phyloP scores from a whole-genome alignment of 2,888 invertebrate species.

The Linnaemya tessellans region DNA sequence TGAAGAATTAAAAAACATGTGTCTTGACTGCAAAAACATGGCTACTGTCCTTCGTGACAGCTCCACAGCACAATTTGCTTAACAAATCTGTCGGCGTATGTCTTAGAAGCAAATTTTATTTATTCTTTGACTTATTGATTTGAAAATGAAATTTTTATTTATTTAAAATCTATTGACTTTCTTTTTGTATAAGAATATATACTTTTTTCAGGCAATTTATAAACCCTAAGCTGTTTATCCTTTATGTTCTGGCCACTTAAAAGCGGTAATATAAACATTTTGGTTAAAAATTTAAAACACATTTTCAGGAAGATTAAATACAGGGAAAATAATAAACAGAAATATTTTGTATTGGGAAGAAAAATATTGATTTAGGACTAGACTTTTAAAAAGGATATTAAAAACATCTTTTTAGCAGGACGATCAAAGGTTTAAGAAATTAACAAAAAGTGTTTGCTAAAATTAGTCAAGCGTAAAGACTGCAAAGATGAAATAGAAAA shows the following conservation, averaged over 20 bases:
- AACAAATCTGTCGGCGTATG: conserved; percentile 46
- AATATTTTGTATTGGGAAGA: conserved; percentile 16
- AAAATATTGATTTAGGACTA: conserved; percentile 54
- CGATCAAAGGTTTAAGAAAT: conserved; percentile 36
- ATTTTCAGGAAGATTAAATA: conserved; percentile 59
- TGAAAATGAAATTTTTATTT: conserved; percentile 19
- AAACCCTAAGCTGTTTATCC: neutral
- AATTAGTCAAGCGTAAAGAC: conserved; percentile 45
- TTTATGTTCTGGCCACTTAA: conserved; percentile 55
- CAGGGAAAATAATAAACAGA: conserved; percentile 3
- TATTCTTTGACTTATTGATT: conserved; percentile 49
- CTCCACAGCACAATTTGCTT: conserved; percentile 49
- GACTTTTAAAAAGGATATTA: neutral
- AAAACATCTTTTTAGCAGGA: neutral
- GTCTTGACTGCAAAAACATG: conserved; percentile 38
- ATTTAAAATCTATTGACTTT: conserved; percentile 42
- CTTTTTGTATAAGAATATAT: neutral
- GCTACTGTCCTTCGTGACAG: conserved; percentile 23
- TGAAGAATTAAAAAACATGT: conserved; percentile 12
- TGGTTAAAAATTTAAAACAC: conserved; percentile 56
- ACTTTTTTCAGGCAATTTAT: neutral
- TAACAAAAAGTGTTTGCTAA: neutral
- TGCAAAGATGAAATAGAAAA: neutral
- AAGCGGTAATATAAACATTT: conserved; percentile 65
- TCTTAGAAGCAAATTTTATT: neutral